Evolutionary conservation across 1,140 invertebrate genomes (phyloP).

Genomic region (Drosophila auraria): DNA sequence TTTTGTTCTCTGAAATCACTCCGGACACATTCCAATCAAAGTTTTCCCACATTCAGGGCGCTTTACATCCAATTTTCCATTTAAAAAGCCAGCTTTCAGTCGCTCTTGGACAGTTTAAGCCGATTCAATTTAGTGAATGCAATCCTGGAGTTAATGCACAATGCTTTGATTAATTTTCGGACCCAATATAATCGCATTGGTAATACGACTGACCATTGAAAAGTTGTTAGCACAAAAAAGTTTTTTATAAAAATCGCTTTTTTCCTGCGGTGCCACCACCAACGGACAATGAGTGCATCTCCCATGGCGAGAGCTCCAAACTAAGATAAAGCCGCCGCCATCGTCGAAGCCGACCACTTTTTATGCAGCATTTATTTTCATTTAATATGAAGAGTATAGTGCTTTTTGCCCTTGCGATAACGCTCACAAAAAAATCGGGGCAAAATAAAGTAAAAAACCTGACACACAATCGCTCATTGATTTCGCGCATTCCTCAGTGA

Average conservation of each 20-base stretch:
- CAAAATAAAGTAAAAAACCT: slow-evolving; percentile 18
- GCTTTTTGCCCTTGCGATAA: slow-evolving; percentile 34
- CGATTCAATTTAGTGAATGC: slow-evolving; percentile 53
- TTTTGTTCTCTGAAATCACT: neutral
- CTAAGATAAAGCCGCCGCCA: slow-evolving; percentile 54
- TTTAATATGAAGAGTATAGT: slow-evolving; percentile 46
- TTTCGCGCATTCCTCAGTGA: slow-evolving; percentile 54
- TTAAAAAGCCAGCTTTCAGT: slow-evolving; percentile 17
- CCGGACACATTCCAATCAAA: neutral
- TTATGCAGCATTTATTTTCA: slow-evolving; percentile 59
- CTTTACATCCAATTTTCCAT: slow-evolving; percentile 26
- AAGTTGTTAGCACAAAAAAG: slow-evolving; percentile 39
- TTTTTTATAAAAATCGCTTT: slow-evolving; percentile 1
- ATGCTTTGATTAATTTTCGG: slow-evolving; percentile 50
- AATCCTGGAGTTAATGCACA: slow-evolving; percentile 41
- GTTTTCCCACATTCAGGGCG: slow-evolving; percentile 6
- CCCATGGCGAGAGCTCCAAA: slow-evolving; percentile 45
- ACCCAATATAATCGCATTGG: slow-evolving; percentile 35
- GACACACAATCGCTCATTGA: slow-evolving; percentile 59
- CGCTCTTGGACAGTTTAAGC: slow-evolving; percentile 23
- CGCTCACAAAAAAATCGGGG: neutral
- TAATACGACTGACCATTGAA: slow-evolving; percentile 21
- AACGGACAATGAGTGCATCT: slow-evolving; percentile 20
- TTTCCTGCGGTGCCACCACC: neutral
- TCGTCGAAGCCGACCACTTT: slow-evolving; percentile 22